phyloP scores from a whole-genome alignment of 2,797 vertebrate species.

The Anolis apletophallus region DNA sequence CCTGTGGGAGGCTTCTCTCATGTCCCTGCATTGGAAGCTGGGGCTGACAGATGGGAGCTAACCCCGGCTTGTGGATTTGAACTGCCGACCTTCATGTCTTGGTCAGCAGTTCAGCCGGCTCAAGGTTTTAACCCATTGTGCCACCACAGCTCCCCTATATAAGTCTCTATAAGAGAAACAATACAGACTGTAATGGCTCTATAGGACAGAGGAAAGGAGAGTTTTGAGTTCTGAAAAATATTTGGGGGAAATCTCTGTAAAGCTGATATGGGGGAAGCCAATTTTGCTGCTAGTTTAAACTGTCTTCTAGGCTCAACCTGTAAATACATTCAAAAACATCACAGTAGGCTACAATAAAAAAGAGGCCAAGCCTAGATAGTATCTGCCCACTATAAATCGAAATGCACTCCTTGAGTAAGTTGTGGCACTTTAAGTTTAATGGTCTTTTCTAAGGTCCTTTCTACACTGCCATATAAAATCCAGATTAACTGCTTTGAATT shows the following conservation, averaged over 20 bases:
- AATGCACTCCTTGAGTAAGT: not conserved
- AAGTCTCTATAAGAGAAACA: too few relatives aligned
- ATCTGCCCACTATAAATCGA: not conserved
- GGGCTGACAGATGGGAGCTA: too few relatives aligned
- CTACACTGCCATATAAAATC: too few relatives aligned
- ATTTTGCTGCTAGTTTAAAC: not conserved
- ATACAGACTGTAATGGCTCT: not conserved
- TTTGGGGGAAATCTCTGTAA: not conserved
- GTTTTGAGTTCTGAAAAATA: not conserved
- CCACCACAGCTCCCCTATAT: too few relatives aligned
- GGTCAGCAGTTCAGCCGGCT: too few relatives aligned
- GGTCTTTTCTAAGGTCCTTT: not conserved
- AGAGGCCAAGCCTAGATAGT: not conserved
- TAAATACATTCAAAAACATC: not conserved
- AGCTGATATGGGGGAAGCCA: not conserved
- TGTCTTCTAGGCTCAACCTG: not conserved
- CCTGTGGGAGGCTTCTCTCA: too few relatives aligned
- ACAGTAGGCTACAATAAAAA: not conserved
- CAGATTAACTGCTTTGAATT: too few relatives aligned
- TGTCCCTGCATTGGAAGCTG: too few relatives aligned
- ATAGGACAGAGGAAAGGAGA: not conserved
- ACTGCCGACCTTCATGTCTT: too few relatives aligned
- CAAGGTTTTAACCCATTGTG: too few relatives aligned
- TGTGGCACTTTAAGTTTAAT: conserved; percentile 2
- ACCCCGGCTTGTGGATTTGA: too few relatives aligned